Conservation (phyloP, 2,113 vertebrate species). For the Ciconia stormi region DNA sequence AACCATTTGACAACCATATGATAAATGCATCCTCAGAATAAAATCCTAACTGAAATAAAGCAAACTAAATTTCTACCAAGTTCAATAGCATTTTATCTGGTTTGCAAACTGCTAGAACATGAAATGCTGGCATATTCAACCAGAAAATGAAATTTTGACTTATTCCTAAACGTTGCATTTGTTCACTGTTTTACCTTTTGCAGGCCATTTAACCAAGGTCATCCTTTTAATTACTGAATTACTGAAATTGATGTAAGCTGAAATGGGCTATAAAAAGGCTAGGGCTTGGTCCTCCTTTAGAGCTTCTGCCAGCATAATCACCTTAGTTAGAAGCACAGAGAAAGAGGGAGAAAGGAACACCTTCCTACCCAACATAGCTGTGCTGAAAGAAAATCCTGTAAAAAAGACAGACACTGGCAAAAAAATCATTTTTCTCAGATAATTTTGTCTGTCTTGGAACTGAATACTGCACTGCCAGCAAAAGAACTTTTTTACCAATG, state of each 20-base stretch:
- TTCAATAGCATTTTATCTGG: not conserved
- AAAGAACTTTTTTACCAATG: not conserved
- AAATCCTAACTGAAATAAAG: not conserved
- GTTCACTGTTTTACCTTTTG: not conserved
- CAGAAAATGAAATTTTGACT: not conserved
- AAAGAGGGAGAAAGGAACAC: not conserved
- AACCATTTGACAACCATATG: not conserved
- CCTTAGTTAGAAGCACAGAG: not conserved
- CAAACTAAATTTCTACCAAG: not conserved
- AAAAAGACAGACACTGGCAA: not conserved
- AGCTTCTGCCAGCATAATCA: not conserved
- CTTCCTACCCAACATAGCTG: not conserved
- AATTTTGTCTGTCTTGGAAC: not conserved
- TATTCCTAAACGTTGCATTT: not conserved
- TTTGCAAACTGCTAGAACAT: not conserved
- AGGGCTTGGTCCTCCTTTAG: not conserved
- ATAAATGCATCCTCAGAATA: not conserved
- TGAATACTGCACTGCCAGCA: not conserved
- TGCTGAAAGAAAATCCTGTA: not conserved
- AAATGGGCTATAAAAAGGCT: not conserved
- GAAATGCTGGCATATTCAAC: not conserved
- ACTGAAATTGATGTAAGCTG: not conserved
- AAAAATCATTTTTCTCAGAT: not conserved
- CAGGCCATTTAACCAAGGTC: not conserved
- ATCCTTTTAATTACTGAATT: not conserved